Conservation (phyloP, 1,140 invertebrate species). For the Pseudomyrmex sp. region DNA sequence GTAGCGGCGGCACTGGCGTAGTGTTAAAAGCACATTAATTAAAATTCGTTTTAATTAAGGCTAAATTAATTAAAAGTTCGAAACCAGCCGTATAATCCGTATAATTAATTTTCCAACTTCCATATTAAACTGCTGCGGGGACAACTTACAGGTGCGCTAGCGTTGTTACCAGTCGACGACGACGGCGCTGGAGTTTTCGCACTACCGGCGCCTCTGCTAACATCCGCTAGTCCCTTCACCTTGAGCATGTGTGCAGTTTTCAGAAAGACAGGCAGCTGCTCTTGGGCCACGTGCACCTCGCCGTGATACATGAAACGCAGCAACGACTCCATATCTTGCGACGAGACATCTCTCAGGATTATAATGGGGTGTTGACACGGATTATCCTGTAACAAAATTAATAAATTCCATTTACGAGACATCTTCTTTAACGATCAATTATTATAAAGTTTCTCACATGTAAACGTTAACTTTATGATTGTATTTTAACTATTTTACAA, state of each 20-base stretch:
- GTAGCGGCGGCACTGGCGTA: slow-evolving; percentile 23
- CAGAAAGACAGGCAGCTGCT: slow-evolving; percentile 94
- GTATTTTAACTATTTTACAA: neutral
- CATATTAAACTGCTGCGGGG: slow-evolving; percentile 55
- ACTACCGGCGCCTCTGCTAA: slow-evolving; percentile 87
- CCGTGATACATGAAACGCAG: slow-evolving; percentile 98
- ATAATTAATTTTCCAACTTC: slow-evolving; percentile 62
- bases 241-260: slow-evolving; percentile 96
- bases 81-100: slow-evolving; percentile 60
- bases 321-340: slow-evolving; percentile 95
- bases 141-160: slow-evolving; percentile 81
- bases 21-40: slow-evolving; percentile 63
- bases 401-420: neutral
- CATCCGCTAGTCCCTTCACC: slow-evolving; percentile 95
- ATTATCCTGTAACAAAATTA: slow-evolving; percentile 88
- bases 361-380: slow-evolving; percentile 97
- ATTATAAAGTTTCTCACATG: neutral
- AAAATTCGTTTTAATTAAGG: slow-evolving; percentile 62
- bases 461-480: neutral
- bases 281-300: slow-evolving; percentile 96
- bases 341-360: slow-evolving; percentile 94
- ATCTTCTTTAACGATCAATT: neutral
- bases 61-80: slow-evolving; percentile 62
- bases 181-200: slow-evolving; percentile 81
- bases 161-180: slow-evolving; percentile 83